Evolutionary conservation across 2,797 vertebrate genomes (phyloP).

Genomic region (Lepilemur septentrionalis): DNA sequence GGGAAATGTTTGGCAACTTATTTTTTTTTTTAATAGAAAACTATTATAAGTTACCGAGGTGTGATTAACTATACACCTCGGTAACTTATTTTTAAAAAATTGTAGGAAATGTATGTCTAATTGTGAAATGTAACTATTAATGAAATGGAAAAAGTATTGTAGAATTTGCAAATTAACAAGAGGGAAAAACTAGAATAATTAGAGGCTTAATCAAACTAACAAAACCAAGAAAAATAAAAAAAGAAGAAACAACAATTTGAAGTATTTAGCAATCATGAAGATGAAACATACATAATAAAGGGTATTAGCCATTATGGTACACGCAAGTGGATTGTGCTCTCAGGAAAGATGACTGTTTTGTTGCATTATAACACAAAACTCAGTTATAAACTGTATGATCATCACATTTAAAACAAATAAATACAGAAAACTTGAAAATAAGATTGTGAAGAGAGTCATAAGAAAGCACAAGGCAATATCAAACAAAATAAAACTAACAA

Average conservation of each 20-base stretch:
- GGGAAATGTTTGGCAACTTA: not conserved
- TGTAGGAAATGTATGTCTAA: not conserved
- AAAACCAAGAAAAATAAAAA: not conserved
- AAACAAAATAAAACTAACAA: not conserved
- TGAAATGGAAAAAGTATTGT: not conserved
- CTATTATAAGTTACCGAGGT: too few species aligned
- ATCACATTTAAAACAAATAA: not conserved
- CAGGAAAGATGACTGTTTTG: not conserved
- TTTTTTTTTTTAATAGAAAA: too few species aligned
- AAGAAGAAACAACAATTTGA: not conserved
- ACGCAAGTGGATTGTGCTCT: not conserved
- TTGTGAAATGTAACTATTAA: not conserved
- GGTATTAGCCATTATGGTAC: not conserved
- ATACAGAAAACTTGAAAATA: not conserved
- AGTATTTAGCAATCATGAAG: not conserved
- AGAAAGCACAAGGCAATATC: not conserved
- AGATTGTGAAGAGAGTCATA: not conserved
- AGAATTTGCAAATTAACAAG: not conserved
- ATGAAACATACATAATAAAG: not conserved
- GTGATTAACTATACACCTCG: too few species aligned
- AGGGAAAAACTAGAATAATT: not conserved
- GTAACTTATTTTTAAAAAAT: not conserved
- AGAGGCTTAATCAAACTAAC: not conserved
- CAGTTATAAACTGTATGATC: not conserved
- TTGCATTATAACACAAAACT: not conserved